These are phyloP conservation scores for Neodontobutis hainanensis DNA, from an alignment of 2,113 vertebrate genomes.

Conservation along the genomic window DNA sequence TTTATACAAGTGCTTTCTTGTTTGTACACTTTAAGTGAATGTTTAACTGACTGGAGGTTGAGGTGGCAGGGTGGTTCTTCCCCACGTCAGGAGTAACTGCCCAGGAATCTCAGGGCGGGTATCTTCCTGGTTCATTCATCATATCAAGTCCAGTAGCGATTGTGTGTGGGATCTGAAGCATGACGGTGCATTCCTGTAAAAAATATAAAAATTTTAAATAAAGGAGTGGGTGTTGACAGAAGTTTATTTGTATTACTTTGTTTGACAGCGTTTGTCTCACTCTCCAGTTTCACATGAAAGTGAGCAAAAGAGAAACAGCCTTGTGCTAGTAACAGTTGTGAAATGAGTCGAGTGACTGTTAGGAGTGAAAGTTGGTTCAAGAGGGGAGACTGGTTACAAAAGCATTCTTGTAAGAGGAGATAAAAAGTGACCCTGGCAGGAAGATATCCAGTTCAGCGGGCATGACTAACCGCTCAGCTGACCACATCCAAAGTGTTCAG, in stretches of 20 bases:
- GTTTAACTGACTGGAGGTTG: conserved; percentile 13
- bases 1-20: conserved; percentile 7
- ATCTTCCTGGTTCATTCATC: conserved; percentile 62
- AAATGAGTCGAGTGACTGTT: conserved; percentile 2
- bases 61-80: conserved; percentile 31
- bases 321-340: neutral
- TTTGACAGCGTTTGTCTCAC: conserved; percentile 59
- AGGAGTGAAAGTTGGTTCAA: conserved; percentile 7
- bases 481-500: conserved; percentile 39
- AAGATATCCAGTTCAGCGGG: conserved; percentile 41
- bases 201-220: conserved; percentile 6
- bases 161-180: conserved; percentile 40
- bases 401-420: conserved; percentile 1
- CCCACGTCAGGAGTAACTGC: conserved; percentile 26
- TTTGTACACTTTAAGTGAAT: conserved; percentile 15
- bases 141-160: conserved; percentile 53
- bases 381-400: neutral
- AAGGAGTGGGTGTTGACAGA: conserved; percentile 58
- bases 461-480: conserved; percentile 47
- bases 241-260: conserved; percentile 62
- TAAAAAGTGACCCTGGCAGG: conserved; percentile 21
- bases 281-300: conserved; percentile 28
- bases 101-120: conserved; percentile 40
- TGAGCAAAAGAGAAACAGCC: neutral
- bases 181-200: conserved; percentile 52